A percentile compares a stretch with the other conserved stretches of the same genome.
phyloP scores from a whole-genome alignment of 2,113 vertebrate genomes.

The Pseudorectes ferrugineus region DNA sequence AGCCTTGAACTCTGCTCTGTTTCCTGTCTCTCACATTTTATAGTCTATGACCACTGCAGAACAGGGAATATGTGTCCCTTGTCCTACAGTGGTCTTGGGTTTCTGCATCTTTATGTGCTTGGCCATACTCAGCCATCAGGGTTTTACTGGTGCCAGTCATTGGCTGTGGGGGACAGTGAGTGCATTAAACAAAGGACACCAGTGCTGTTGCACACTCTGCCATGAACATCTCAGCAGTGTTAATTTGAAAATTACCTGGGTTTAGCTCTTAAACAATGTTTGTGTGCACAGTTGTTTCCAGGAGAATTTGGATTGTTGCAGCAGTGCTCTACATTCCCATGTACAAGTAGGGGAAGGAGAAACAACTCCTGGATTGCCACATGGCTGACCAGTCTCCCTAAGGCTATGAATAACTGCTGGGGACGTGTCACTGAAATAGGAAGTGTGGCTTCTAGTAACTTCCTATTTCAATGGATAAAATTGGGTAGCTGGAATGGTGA shows the following conservation, averaged over 20 bases:
- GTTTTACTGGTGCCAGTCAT: background rate
- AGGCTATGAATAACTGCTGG: background rate
- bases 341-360: background rate
- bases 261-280: background rate
- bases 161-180: background rate
- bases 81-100: background rate
- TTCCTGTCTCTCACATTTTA: background rate
- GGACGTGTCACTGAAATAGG: background rate
- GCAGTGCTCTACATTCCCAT: background rate
- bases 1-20: background rate
- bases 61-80: background rate
- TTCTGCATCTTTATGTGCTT: background rate
- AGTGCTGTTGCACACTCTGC: background rate
- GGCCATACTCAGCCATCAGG: background rate
- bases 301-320: background rate
- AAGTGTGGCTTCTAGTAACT: background rate
- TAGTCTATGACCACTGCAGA: background rate
- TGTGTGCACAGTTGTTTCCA: background rate
- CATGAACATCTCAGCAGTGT: background rate
- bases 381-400: background rate
- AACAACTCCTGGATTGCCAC: background rate
- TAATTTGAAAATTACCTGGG: background rate
- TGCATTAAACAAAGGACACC: background rate
- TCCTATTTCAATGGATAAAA: background rate
- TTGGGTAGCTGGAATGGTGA: background rate